These are phyloP conservation scores for Phodopus roborovskii DNA, from an alignment of 2,113 vertebrate genomes.

Conservation along the genomic window DNA sequence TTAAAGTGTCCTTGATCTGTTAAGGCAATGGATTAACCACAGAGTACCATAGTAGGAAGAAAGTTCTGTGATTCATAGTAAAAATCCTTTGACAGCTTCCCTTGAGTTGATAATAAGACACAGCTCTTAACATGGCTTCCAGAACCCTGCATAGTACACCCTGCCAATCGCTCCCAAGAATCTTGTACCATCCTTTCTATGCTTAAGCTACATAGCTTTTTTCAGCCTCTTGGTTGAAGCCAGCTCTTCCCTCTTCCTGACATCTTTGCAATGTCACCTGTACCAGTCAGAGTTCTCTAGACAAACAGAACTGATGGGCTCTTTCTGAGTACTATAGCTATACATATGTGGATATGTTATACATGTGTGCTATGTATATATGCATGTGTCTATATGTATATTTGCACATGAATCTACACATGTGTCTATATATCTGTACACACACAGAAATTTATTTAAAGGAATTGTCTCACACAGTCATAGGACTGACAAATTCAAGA, in stretches of 20 bases:
- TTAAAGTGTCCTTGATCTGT: not conserved
- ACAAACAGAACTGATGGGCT: not conserved
- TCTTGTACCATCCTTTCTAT: not conserved
- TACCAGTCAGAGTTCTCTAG: not conserved
- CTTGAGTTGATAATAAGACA: not conserved
- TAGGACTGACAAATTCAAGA: not conserved
- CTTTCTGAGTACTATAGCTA: too few relatives aligned
- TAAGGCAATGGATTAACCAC: not conserved
- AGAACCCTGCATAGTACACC: not conserved
- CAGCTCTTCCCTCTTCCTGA: not conserved
- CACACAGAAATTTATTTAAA: not conserved
- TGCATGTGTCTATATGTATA: rapidly evolving
- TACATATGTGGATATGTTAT: not conserved
- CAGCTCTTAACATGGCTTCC: not conserved
- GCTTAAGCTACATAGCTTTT: rapidly evolving
- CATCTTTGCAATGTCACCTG: not conserved
- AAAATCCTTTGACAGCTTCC: not conserved
- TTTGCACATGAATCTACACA: too few relatives aligned
- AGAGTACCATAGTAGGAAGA: not conserved
- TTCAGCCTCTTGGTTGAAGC: not conserved
- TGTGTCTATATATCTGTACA: not conserved
- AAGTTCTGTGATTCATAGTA: not conserved
- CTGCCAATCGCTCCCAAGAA: not conserved
- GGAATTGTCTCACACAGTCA: not conserved
- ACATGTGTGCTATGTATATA: too few relatives aligned